Conservation (phyloP, 1,140 invertebrate species). For the Ridgeia piscesae region DNA sequence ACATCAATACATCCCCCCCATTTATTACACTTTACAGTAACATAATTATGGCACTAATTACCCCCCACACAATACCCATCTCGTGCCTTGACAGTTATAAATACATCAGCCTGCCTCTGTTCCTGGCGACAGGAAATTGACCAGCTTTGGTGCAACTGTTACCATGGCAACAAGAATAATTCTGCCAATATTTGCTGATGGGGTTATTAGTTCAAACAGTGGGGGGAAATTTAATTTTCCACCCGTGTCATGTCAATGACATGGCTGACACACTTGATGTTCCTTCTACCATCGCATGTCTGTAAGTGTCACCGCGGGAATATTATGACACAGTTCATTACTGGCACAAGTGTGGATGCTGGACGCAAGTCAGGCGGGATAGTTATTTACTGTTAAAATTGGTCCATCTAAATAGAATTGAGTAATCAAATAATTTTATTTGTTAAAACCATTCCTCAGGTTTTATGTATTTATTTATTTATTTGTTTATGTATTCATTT, state of each 20-base stretch:
- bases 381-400: background rate
- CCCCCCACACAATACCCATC: background rate
- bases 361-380: background rate
- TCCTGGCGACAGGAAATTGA: background rate
- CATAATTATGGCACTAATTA: background rate
- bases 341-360: background rate
- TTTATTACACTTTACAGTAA: background rate
- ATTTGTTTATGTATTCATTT: too few relatives aligned
- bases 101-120: background rate
- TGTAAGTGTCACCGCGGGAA: background rate
- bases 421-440: too few relatives aligned
- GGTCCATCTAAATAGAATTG: background rate
- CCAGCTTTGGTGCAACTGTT: background rate
- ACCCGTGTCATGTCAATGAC: background rate
- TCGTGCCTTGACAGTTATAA: background rate
- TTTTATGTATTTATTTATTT: too few relatives aligned
- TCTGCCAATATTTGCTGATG: background rate
- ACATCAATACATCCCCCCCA: too few relatives aligned
- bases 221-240: background rate
- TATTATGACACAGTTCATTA: background rate
- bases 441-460: too few relatives aligned
- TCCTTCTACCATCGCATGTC: background rate
- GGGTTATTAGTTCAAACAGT: constrained; percentile 5
- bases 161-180: background rate
- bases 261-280: background rate